These are phyloP conservation scores for Zosterops lateralis DNA, from an alignment of 2,113 vertebrate genomes.

Conservation along the genomic window DNA sequence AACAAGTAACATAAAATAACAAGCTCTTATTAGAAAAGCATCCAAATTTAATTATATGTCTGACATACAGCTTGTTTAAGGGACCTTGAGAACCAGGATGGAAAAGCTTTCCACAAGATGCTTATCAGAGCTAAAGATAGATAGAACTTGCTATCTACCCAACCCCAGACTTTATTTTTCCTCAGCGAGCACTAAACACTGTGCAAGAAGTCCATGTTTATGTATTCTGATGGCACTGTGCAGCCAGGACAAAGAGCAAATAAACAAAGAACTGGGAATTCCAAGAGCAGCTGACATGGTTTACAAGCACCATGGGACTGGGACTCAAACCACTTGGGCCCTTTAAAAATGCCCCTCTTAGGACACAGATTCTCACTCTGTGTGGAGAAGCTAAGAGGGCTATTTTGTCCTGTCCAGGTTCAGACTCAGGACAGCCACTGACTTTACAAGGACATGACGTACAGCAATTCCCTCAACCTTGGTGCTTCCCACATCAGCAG, in stretches of 20 bases:
- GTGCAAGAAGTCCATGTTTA: neutral
- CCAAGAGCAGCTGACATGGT: neutral
- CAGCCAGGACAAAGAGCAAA: conserved; percentile 22
- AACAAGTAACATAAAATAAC: neutral
- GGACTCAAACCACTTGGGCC: neutral
- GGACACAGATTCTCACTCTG: neutral
- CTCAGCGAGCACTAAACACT: neutral
- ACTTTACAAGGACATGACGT: neutral
- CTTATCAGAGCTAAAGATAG: conserved; percentile 27
- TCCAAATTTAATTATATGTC: neutral
- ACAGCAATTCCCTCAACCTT: neutral
- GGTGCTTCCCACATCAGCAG: neutral
- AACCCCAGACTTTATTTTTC: neutral
- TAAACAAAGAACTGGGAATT: neutral
- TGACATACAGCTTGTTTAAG: conserved; percentile 44
- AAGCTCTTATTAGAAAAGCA: neutral
- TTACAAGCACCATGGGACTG: neutral
- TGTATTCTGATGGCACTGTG: neutral
- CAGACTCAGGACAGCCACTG: neutral
- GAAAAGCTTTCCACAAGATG: conserved; percentile 29
- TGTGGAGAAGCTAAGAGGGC: neutral
- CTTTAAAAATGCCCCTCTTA: neutral
- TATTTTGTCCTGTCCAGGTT: neutral
- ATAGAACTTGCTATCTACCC: neutral
- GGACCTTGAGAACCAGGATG: conserved; percentile 19